These are phyloP conservation scores for Machaerirhynchus nigripectus DNA, from an alignment of 2,113 vertebrate genomes.

Conservation along the genomic window DNA sequence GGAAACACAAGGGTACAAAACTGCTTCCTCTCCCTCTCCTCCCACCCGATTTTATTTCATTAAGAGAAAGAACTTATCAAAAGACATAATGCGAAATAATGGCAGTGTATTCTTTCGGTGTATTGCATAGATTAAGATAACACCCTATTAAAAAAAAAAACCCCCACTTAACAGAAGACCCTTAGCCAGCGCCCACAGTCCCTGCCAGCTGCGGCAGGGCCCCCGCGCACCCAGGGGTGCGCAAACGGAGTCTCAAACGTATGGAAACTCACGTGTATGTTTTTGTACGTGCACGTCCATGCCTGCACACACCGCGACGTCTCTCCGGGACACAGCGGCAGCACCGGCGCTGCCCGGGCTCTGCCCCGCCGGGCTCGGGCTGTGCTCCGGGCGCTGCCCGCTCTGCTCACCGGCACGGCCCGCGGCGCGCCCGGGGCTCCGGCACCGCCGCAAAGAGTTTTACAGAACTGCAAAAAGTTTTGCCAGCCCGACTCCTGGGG, in stretches of 20 bases:
- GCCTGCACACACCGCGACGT: rapidly evolving
- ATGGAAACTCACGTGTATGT: rapidly evolving
- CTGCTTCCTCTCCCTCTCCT: background rate
- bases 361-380: background rate
- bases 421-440: background rate
- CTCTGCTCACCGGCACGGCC: background rate
- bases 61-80: background rate
- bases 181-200: background rate
- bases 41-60: no score
- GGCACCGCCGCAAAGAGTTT: rapidly evolving
- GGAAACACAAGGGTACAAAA: background rate
- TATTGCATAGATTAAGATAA: background rate
- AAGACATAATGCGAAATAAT: rapidly evolving
- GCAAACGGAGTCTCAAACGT: rapidly evolving
- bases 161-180: rapidly evolving
- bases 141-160: no score
- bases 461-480: background rate
- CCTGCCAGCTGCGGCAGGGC: rapidly evolving
- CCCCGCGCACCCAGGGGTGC: rapidly evolving
- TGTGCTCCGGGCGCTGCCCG: background rate
- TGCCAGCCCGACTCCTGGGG: background rate
- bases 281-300: rapidly evolving
- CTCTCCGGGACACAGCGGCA: rapidly evolving
- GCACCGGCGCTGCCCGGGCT: background rate
- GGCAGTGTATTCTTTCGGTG: background rate